Percentiles rank a stretch among this genome's conserved stretches.
Conservation (phyloP, 1,140 invertebrate species). For the Trichomalopsis sarcophagae region DNA sequence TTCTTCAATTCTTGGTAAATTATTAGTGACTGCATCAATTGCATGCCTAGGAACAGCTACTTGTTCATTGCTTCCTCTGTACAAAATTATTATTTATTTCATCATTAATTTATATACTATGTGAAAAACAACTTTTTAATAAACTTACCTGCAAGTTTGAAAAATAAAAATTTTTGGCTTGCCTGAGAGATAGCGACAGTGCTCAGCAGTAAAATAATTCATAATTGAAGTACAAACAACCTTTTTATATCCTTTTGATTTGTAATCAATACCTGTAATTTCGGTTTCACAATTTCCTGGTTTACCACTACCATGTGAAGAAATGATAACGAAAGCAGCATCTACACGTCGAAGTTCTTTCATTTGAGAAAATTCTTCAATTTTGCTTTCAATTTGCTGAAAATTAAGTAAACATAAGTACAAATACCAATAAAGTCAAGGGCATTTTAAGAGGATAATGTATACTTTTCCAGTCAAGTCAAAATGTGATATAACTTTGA, state of each 20-base stretch:
- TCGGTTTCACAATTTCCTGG: constrained; percentile 63
- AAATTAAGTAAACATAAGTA: constrained; percentile 37
- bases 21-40: constrained; percentile 37
- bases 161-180: constrained; percentile 85
- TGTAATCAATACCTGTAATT: constrained; percentile 62
- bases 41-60: constrained; percentile 42
- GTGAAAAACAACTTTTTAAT: background rate
- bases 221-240: constrained; percentile 73
- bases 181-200: constrained; percentile 76
- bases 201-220: constrained; percentile 78
- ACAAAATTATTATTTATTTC: constrained; percentile 22
- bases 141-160: constrained; percentile 80
- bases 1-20: constrained; percentile 28
- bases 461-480: constrained; percentile 72
- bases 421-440: background rate
- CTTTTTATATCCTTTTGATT: constrained; percentile 51
- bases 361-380: constrained; percentile 66
- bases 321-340: constrained; percentile 77
- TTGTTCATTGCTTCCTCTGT: constrained; percentile 52
- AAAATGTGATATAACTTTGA: constrained; percentile 68
- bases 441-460: background rate
- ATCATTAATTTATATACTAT: background rate
- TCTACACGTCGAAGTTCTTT: constrained; percentile 70
- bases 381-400: constrained; percentile 67
- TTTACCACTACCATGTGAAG: constrained; percentile 76